Base-by-base conservation (phyloP, 2,888 invertebrate species). In the Laothoe populi region DNA sequence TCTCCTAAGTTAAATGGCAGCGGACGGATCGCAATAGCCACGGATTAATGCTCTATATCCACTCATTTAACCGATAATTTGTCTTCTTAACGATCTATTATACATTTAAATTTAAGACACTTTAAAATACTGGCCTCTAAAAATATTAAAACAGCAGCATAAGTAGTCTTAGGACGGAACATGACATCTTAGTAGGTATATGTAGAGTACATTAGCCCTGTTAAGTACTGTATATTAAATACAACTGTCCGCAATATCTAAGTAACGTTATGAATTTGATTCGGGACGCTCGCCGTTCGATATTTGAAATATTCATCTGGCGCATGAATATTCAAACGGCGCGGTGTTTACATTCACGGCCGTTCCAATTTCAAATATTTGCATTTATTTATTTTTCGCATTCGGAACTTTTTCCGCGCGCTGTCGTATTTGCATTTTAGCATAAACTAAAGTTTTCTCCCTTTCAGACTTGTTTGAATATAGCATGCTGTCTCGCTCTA, bases 291-390 rank as follows among this genome's bases (percentile, higher is more conserved):
- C 79, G 71, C 69, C 81, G 68, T 66, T 63, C 68, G 73, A 71
- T 83, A 89, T 86, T 86, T 88, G 86, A 87, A 90, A 90, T 90
- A 91, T 91, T 91, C 91, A 91, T 91, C 90, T 89, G 88, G 83
- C 74, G 79, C 81, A 90, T 92, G 92, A 92, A 92, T 92, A 92
- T 92, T 92, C 92, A 92, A 90, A 89, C 87, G 79, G 79, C 77
- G 78, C 83, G 84, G 80, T 90, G 92, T 92, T 92, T 91, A 90
- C 91, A 91, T 91, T 90, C 90, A 87, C 88, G 84, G 88, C 53
- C 86, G 87, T 86, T 88, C 87, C 90, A 90, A 91, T 90, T 91
- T 86, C 88, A 84, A 90, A 91, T 89, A 90, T 92, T 90, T 88
- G 91, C 90, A 92, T 92, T 91, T 90, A 90, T 90, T 90, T 90